Base-by-base conservation (phyloP, 1,140 invertebrate species). In the Cotesia vestalis region DNA sequence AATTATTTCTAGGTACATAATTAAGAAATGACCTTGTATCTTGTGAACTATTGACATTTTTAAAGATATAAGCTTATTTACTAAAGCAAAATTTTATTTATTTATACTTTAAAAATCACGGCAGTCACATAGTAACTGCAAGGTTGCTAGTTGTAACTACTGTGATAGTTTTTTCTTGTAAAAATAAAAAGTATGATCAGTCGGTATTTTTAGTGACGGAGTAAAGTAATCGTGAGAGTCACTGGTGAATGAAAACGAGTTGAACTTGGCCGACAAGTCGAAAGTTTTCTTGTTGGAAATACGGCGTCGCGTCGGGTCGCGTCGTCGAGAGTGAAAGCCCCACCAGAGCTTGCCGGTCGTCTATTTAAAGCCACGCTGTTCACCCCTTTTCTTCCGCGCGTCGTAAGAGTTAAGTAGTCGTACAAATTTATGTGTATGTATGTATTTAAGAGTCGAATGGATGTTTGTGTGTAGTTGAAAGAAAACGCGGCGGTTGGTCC, bases 311-410 rank as follows among this genome's bases (percentile, higher is more conserved):
- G 46, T 14, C 34, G 11, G 11, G 27, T 59, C 17, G 68, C 35
- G 57, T 69, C 61, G 69, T 62, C 20, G 69, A 71, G 57, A 71
- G 69, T 61, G 69, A 71, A 71, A 71, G 69, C 69, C 14, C 17
- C 36, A 27, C 17, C 36, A 27, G 14, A 17, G 17, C 27, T 4
- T 4, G 46, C 6, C 51, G 52, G 40, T 66, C 40, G 66, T 60
- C 68, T 69, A 69, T 69, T 69, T 69, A 40, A 36, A 63, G 35
- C 35, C 20, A 52, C 61, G 5, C 17, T 8, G 12, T 46, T 11
- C 35, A 8, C 51, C 61, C 57, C 69, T 70, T 60, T 70, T 17
- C 14, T 61, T 27, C 40, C 14, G 12, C 14, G 14, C 36, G 17
- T 66, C 38, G 2, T 52, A 52, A 52, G n/a, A 11, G n/a, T 52